These are phyloP conservation scores for Strigamia crassipes DNA, from an alignment of 2,888 invertebrate genomes.

Conservation along the genomic window DNA sequence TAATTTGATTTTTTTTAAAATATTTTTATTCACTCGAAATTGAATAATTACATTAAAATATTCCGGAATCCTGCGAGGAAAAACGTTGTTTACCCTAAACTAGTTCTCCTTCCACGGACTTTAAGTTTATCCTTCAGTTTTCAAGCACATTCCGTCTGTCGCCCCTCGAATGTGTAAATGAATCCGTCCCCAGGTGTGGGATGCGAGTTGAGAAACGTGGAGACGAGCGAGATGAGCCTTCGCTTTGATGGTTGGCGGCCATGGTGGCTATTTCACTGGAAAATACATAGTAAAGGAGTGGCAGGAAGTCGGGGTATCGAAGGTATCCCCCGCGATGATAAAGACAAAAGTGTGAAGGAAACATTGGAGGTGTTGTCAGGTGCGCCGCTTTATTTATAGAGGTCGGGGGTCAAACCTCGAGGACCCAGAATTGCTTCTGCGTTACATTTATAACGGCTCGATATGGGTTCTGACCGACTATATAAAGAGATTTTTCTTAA, in stretches of 20 bases:
- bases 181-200: neutral
- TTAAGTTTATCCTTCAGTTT: constrained; percentile 2
- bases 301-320: neutral
- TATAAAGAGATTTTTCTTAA: neutral
- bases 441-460: neutral
- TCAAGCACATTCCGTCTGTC: neutral
- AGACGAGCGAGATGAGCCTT: neutral
- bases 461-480: neutral
- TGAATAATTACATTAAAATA: no score
- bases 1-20: no score
- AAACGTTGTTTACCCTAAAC: no score
- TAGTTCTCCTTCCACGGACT: neutral
- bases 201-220: constrained; percentile 16
- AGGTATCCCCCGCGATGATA: neutral
- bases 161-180: neutral
- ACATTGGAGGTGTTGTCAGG: neutral
- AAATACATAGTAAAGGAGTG: neutral
- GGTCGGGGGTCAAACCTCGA: neutral
- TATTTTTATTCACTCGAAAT: no score
- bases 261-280: neutral
- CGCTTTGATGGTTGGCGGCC: neutral
- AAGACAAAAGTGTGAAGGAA: neutral
- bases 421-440: neutral
- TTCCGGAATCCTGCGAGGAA: no score
- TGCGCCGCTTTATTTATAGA: neutral